Percentiles rank a stretch among this genome's conserved stretches.
Conservation (phyloP, 2,113 vertebrate species). For the Cathartes aura region DNA sequence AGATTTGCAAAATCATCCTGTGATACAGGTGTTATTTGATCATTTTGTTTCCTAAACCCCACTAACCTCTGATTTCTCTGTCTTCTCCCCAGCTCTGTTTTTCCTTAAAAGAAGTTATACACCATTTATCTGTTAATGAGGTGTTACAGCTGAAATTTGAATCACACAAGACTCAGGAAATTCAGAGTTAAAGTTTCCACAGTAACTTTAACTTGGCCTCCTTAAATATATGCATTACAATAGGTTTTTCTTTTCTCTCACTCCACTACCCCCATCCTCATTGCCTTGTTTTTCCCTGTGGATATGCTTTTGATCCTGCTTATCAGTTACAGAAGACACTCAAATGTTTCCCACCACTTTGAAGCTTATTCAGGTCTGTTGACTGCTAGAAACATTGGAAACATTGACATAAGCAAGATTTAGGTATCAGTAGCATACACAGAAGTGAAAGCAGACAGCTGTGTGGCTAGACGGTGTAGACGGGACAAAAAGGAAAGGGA, state of each 20-base stretch:
- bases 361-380: neutral
- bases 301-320: constrained; percentile 18
- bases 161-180: constrained; percentile 73
- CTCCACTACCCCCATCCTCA: neutral
- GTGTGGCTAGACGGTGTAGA: neutral
- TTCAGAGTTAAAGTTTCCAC: constrained; percentile 57
- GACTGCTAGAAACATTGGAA: neutral
- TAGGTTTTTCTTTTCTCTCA: neutral
- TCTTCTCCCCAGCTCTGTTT: neutral
- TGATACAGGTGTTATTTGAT: neutral
- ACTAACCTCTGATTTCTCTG: neutral
- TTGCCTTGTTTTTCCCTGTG: neutral
- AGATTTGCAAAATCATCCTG: neutral
- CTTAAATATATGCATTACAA: constrained; percentile 58
- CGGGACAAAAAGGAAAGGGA: neutral
- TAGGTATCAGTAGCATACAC: neutral
- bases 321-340: neutral
- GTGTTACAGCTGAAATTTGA: constrained; percentile 58
- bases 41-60: neutral
- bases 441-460: neutral
- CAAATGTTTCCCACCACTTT: neutral
- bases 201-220: constrained; percentile 44
- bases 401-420: neutral
- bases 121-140: constrained; percentile 50
- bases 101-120: neutral